Conservation (phyloP, 37 sponge, comb jelly and placozoan genomes). For the Aplysina aerophoba region DNA sequence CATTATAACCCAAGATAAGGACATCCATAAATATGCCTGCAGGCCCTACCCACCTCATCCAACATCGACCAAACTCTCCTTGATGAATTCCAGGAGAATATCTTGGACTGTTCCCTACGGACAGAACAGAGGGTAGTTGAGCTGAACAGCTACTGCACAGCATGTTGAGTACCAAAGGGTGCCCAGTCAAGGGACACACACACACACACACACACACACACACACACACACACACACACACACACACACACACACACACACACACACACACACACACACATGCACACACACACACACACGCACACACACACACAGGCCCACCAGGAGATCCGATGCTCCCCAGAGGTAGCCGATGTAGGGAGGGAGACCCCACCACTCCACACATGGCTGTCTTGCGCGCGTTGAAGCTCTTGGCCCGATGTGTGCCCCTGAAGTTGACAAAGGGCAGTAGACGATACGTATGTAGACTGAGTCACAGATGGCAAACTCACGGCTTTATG, state of each 20-base stretch:
- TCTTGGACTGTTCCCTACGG: slow-evolving; percentile 15
- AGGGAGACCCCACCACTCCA: slow-evolving; percentile 18
- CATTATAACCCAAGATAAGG: background rate
- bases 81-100: slow-evolving; percentile 13
- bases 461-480: background rate
- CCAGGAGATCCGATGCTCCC: slow-evolving; percentile 5
- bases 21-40: background rate
- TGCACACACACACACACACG: background rate
- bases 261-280: too few relatives aligned
- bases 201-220: too few relatives aligned
- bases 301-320: background rate
- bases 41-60: background rate
- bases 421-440: background rate
- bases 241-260: too few relatives aligned
- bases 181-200: too few relatives aligned
- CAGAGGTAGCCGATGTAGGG: background rate
- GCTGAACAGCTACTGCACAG: too few relatives aligned
- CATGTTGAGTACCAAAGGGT: too few relatives aligned
- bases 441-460: background rate
- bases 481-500: background rate
- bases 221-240: too few relatives aligned
- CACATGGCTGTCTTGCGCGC: slow-evolving; percentile 2
- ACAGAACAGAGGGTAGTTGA: background rate
- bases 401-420: slow-evolving; percentile 17
- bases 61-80: background rate